These are phyloP conservation scores for Thyatira batis DNA, from an alignment of 2,888 invertebrate genomes.

Conservation along the genomic window DNA sequence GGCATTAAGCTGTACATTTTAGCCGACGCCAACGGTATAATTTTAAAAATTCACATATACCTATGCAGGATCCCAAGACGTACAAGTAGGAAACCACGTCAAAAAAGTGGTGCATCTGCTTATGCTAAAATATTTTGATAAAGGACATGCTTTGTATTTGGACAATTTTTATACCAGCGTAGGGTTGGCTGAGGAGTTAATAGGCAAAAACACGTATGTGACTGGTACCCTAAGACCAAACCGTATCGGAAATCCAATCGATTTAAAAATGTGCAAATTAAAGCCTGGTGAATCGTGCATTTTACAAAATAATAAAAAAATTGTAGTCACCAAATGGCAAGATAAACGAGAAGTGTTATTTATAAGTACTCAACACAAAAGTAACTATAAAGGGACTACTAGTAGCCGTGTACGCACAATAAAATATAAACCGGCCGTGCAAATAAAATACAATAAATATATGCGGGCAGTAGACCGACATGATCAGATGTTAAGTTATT, in stretches of 20 bases:
- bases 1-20: conserved; percentile 9
- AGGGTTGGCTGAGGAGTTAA: conserved; percentile 12
- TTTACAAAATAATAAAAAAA: too few species aligned
- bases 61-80: conserved; percentile 12
- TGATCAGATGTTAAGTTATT: too few species aligned
- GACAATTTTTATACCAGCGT: conserved; percentile 19
- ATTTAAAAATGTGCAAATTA: conserved; percentile 8
- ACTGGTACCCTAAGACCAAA: conserved; percentile 16
- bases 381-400: too few species aligned
- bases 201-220: conserved; percentile 10
- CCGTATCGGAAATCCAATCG: conserved; percentile 8
- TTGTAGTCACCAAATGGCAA: too few species aligned
- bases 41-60: conserved; percentile 7
- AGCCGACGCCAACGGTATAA: conserved; percentile 3
- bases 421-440: too few species aligned
- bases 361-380: too few species aligned
- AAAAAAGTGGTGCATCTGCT: conserved; percentile 19
- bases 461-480: too few species aligned
- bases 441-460: too few species aligned
- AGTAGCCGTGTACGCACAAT: too few species aligned
- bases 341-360: too few species aligned
- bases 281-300: neutral
- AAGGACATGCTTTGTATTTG: conserved; percentile 16
- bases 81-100: conserved; percentile 12
- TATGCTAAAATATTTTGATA: conserved; percentile 13